These are phyloP conservation scores for Argyresthia goedartella DNA, from an alignment of 2,888 invertebrate genomes.

Conservation along the genomic window DNA sequence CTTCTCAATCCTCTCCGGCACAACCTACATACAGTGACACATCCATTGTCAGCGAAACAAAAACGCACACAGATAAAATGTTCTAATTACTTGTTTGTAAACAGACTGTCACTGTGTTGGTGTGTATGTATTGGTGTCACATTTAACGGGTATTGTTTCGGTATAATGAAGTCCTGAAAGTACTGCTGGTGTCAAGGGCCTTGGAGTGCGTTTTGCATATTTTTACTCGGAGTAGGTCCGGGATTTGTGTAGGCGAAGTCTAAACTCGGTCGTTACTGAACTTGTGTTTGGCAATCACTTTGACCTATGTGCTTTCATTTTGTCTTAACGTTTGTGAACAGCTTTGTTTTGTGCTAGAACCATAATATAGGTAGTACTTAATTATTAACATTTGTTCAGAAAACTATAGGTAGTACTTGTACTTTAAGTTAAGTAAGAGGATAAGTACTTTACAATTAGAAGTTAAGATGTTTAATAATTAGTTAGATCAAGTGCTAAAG, in stretches of 20 bases:
- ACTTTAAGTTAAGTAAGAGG: too few relatives aligned
- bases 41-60: conserved; percentile 30
- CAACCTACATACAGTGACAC: conserved; percentile 21
- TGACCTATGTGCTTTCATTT: too few relatives aligned
- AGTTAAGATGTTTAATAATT: too few relatives aligned
- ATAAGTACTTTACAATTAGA: too few relatives aligned
- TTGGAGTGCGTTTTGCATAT: conserved; percentile 37
- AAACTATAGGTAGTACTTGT: too few relatives aligned
- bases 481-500: too few relatives aligned
- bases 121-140: conserved; percentile 26
- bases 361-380: too few relatives aligned
- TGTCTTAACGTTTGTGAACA: too few relatives aligned
- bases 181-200: conserved; percentile 43
- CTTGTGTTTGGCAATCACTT: background rate
- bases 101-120: conserved; percentile 27
- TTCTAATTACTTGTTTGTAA: conserved; percentile 61
- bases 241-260: background rate
- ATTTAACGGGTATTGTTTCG: conserved; percentile 36
- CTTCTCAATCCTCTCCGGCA: background rate
- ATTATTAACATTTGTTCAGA: too few relatives aligned
- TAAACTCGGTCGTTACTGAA: background rate
- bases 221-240: conserved; percentile 17
- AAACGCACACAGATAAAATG: conserved; percentile 32
- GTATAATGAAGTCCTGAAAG: conserved; percentile 45
- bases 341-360: too few relatives aligned